phyloP scores from a whole-genome alignment of 2,888 invertebrate genomes.

The Macaria liturata region DNA sequence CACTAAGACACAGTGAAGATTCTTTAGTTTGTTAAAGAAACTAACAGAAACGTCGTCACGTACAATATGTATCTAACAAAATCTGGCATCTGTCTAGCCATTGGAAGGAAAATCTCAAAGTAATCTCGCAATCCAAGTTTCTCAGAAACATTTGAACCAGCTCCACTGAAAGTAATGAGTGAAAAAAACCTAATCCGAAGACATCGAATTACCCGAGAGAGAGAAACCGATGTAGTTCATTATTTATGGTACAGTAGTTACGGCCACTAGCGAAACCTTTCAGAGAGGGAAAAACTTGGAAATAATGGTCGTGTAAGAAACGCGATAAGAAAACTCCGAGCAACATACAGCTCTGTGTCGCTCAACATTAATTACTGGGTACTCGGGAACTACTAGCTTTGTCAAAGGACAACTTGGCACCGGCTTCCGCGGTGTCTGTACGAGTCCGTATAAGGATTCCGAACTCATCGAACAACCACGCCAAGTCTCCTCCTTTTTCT shows the following conservation, averaged over 20 bases:
- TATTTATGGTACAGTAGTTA: slow-evolving; percentile 47
- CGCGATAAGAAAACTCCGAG: slow-evolving; percentile 56
- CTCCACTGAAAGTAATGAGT: slow-evolving; percentile 35
- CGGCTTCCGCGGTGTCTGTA: slow-evolving; percentile 10
- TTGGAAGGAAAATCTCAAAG: too few species aligned
- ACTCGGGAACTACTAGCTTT: slow-evolving; percentile 57
- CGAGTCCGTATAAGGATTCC: slow-evolving; percentile 4
- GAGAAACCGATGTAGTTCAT: slow-evolving; percentile 44
- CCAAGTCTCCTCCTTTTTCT: slow-evolving; percentile 43
- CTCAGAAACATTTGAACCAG: slow-evolving; percentile 22
- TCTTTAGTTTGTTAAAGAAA: too few species aligned
- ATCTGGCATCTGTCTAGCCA: too few species aligned
- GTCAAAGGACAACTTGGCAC: slow-evolving; percentile 61
- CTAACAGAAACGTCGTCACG: too few species aligned
- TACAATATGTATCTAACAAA: too few species aligned
- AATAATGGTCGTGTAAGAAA: slow-evolving; percentile 54
- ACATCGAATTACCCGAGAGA: slow-evolving; percentile 41
- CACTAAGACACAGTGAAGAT: too few species aligned
- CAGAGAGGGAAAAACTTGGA: slow-evolving; percentile 44
- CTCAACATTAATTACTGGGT: slow-evolving; percentile 68
- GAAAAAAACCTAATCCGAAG: slow-evolving; percentile 38
- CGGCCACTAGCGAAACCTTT: slow-evolving; percentile 39
- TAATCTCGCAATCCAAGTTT: not conserved
- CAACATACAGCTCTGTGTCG: slow-evolving; percentile 50
- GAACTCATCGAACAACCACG: slow-evolving; percentile 32